phyloP scores from a whole-genome alignment of 2,888 invertebrate species.

The Hypolimnas misippus region DNA sequence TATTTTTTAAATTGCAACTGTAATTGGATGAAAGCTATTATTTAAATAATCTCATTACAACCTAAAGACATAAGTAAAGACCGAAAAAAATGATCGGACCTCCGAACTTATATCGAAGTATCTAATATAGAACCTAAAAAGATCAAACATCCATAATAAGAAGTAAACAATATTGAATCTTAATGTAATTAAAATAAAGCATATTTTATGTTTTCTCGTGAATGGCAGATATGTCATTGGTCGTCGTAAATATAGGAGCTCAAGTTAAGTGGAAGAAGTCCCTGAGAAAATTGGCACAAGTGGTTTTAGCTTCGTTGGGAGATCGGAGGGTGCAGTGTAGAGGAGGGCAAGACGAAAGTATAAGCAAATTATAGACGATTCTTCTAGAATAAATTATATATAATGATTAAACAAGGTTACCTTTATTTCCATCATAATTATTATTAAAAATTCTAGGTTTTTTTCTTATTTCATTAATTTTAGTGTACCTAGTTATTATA shows the following conservation, averaged over 20 bases:
- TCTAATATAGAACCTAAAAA: constrained; percentile 47
- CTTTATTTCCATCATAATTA: too few relatives aligned
- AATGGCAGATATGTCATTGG: constrained; percentile 58
- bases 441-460: too few relatives aligned
- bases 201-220: constrained; percentile 40
- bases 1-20: too few relatives aligned
- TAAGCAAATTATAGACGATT: constrained; percentile 39
- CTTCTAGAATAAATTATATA: neutral
- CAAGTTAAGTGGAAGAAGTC: constrained; percentile 82
- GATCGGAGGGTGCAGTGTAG: constrained; percentile 57
- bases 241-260: constrained; percentile 62
- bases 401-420: too few relatives aligned
- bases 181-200: constrained; percentile 42
- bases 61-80: constrained; percentile 74
- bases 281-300: constrained; percentile 84
- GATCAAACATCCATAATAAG: constrained; percentile 3
- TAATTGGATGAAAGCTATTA: too few relatives aligned
- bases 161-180: constrained; percentile 53
- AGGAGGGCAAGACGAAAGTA: constrained; percentile 57
- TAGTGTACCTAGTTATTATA: too few relatives aligned
- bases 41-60: constrained; percentile 67
- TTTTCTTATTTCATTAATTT: too few relatives aligned
- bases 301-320: constrained; percentile 78
- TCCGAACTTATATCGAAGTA: constrained; percentile 72
- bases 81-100: constrained; percentile 76